Evolutionary conservation across 2,888 invertebrate species (phyloP).

Genomic region (Diarsia brunnea): DNA sequence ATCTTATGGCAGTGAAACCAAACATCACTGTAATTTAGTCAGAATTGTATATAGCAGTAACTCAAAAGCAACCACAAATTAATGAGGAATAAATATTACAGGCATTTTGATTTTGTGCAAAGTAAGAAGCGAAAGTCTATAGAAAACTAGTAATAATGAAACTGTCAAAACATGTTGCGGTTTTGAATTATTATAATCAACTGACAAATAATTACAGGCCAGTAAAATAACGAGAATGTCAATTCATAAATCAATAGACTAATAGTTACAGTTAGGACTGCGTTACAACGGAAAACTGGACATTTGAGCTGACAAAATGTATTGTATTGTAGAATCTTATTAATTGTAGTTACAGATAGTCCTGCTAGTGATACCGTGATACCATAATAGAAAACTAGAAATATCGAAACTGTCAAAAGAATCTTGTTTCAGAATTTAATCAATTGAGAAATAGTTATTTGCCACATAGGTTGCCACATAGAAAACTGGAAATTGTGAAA

Average conservation of each 20-base stretch:
- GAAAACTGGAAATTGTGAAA: not conserved
- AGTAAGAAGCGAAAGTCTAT: not conserved
- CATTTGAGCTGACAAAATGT: not conserved
- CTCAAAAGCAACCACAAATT: not conserved
- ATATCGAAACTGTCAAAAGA: not conserved
- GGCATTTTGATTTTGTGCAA: not conserved
- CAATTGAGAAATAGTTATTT: constrained; percentile 52
- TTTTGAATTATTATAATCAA: not conserved
- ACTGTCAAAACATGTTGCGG: not conserved
- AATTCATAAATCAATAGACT: not conserved
- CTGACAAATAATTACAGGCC: constrained; percentile 44
- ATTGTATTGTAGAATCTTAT: not conserved
- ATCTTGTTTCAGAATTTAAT: not conserved
- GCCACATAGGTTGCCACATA: not conserved
- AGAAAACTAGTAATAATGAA: not conserved
- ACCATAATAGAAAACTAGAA: not conserved
- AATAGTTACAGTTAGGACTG: not conserved
- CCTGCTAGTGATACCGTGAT: not conserved
- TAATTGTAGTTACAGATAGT: constrained; percentile 9
- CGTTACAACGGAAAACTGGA: not conserved
- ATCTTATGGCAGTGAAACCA: not conserved
- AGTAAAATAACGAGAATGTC: not conserved
- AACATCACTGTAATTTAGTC: not conserved
- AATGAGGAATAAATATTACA: not conserved
- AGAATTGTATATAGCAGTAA: not conserved